Evolutionary conservation across 2,888 invertebrate species (phyloP).

Genomic region (Lordiphosa andalusiaca): DNA sequence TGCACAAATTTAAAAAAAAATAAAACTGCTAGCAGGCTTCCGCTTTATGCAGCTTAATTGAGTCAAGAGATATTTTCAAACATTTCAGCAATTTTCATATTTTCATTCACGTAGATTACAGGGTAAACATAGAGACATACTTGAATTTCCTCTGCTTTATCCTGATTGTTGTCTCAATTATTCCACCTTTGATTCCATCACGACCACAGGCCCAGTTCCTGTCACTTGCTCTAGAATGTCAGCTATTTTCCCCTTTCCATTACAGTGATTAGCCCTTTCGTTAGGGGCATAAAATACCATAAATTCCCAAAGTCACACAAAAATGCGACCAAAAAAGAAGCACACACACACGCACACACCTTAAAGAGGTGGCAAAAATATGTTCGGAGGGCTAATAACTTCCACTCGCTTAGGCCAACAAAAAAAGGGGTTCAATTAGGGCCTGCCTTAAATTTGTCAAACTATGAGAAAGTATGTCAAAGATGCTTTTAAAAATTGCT

Average conservation of each 20-base stretch:
- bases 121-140: too few species aligned
- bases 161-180: too few species aligned
- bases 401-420: slow-evolving; percentile 5
- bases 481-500: slow-evolving; percentile 22
- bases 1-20: too few species aligned
- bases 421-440: slow-evolving; percentile 10
- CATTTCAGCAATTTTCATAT: too few species aligned
- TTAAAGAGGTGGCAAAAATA: slow-evolving; percentile 10
- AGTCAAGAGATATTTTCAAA: too few species aligned
- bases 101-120: too few species aligned
- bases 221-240: slow-evolving; percentile 1
- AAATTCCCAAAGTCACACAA: slow-evolving; percentile 34
- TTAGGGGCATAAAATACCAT: slow-evolving; percentile 31
- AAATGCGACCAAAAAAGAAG: slow-evolving; percentile 10
- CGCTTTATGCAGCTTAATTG: too few species aligned
- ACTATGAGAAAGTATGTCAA: slow-evolving; percentile 14
- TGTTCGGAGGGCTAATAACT: slow-evolving; percentile 15
- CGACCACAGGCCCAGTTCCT: too few species aligned
- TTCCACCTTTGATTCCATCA: too few species aligned
- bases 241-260: slow-evolving; percentile 5
- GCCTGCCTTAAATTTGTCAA: slow-evolving; percentile 4
- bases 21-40: too few species aligned
- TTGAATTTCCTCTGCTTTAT: too few species aligned
- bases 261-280: slow-evolving; percentile 22
- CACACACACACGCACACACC: neutral